These are phyloP conservation scores for Germaria angustata DNA, from an alignment of 2,888 invertebrate species.

Conservation along the genomic window DNA sequence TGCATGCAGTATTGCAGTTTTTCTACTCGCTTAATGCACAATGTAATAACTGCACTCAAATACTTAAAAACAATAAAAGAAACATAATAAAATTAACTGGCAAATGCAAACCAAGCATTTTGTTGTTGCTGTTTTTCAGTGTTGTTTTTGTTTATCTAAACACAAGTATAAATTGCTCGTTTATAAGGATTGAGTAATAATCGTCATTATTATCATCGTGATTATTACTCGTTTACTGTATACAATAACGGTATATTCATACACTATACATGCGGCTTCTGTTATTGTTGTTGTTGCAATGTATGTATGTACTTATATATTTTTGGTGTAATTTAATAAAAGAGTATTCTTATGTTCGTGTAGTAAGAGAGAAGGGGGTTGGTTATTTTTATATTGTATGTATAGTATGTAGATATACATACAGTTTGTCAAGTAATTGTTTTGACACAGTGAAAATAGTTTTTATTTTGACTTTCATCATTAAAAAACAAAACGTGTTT, in stretches of 20 bases:
- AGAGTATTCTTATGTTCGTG: neutral
- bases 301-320: neutral
- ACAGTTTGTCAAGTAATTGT: too few relatives aligned
- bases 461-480: too few relatives aligned
- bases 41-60: neutral
- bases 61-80: neutral
- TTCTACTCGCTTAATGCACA: neutral
- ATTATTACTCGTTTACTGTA: conserved; percentile 27
- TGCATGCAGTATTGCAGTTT: conserved; percentile 49
- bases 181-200: conserved; percentile 47
- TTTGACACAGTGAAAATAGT: too few relatives aligned
- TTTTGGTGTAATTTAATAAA: conserved; percentile 23
- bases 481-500: too few relatives aligned
- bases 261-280: conserved; percentile 51
- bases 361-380: conserved; percentile 49
- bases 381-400: neutral
- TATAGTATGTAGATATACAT: too few relatives aligned
- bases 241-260: conserved; percentile 22
- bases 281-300: neutral
- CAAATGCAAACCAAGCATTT: neutral
- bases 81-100: neutral
- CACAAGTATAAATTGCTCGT: neutral
- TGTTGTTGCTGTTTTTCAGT: neutral
- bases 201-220: conserved; percentile 25
- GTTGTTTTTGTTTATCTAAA: neutral